These are phyloP conservation scores for Erythrocercus mccallii DNA, from an alignment of 2,113 vertebrate species.

Conservation along the genomic window DNA sequence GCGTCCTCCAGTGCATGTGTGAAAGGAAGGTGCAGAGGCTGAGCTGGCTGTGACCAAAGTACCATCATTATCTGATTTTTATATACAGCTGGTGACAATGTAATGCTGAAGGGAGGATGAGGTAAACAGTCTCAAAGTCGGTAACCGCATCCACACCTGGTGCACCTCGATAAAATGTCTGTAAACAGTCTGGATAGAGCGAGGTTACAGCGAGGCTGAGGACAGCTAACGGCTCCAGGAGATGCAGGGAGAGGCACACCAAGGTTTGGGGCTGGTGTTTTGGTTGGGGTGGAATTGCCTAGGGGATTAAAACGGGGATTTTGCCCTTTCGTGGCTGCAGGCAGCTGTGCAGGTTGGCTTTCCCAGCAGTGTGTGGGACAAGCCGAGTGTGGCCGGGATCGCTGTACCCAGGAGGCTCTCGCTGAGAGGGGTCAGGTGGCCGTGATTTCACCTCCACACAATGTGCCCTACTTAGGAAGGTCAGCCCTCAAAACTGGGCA, in stretches of 20 bases:
- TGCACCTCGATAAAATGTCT: constrained; percentile 66
- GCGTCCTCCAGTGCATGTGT: neutral
- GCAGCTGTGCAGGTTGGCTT: neutral
- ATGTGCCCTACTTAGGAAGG: constrained; percentile 2
- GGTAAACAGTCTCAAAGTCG: constrained; percentile 80
- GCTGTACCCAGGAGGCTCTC: fast-evolving
- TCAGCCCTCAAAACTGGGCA: neutral
- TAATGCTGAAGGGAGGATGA: constrained; percentile 76
- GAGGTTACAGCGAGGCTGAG: constrained; percentile 10
- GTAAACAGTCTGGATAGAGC: constrained; percentile 63
- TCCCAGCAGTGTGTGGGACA: fast-evolving
- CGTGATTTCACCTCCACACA: neutral
- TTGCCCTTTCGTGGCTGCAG: neutral
- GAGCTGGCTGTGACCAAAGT: constrained; percentile 38
- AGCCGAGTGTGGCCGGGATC: neutral
- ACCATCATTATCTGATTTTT: constrained; percentile 66
- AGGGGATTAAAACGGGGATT: neutral
- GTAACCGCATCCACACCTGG: constrained; percentile 87
- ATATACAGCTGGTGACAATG: constrained; percentile 51
- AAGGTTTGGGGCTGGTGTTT: neutral
- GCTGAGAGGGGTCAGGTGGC: fast-evolving
- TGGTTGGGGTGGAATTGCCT: neutral
- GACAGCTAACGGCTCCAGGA: constrained; percentile 14
- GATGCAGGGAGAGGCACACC: neutral
- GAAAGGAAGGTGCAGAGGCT: neutral